Evolutionary conservation across 2,113 vertebrate genomes (phyloP).

Genomic region (Orycteropus afer): DNA sequence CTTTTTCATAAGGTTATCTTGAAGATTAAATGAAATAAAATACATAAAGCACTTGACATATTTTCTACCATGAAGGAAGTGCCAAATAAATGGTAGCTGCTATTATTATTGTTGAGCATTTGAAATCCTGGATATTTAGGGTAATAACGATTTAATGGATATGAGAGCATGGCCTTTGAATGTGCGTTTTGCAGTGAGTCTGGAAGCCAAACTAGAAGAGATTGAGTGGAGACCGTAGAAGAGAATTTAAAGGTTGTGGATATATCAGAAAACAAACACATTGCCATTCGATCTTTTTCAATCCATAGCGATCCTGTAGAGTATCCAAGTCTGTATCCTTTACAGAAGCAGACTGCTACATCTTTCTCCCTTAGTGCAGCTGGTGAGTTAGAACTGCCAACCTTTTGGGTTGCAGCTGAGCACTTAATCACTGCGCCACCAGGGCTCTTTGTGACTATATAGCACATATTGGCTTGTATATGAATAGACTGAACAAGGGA

Average conservation of each 20-base stretch:
- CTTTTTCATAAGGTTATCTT: background rate
- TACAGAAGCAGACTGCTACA: background rate
- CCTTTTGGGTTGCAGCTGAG: background rate
- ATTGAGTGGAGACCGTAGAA: conserved; percentile 43
- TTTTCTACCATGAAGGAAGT: conserved; percentile 47
- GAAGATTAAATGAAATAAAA: conserved; percentile 29
- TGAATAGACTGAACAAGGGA: conserved; percentile 8
- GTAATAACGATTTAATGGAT: background rate
- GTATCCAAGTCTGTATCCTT: no score
- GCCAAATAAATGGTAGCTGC: conserved; percentile 25
- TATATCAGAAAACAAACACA: background rate
- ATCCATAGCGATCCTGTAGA: background rate
- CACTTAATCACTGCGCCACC: background rate
- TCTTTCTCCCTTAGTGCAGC: background rate
- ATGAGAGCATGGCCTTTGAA: background rate
- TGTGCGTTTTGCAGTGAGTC: background rate
- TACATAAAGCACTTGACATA: conserved; percentile 14
- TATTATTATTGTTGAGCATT: conserved; percentile 4
- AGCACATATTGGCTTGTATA: background rate
- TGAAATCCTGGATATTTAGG: background rate
- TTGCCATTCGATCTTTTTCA: background rate
- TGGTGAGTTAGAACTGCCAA: background rate
- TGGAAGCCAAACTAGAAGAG: conserved; percentile 17
- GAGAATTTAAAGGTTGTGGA: background rate
- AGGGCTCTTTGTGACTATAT: background rate